Evolutionary conservation across 2,113 vertebrate species (phyloP).

Genomic region (Hylia prasina): DNA sequence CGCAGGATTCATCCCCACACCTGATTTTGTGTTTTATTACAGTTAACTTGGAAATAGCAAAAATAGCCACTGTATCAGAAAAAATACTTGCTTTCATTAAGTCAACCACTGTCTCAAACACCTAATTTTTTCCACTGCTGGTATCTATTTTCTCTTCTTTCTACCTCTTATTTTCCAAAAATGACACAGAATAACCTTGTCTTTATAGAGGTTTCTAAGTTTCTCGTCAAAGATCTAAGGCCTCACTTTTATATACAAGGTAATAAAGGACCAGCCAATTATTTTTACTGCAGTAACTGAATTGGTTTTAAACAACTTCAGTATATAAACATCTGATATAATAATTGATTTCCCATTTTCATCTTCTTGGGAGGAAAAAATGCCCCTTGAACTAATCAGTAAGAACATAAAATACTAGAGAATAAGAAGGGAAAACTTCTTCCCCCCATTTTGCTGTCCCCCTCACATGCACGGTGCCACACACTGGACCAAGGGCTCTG

Average conservation of each 20-base stretch:
- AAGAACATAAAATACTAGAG: not conserved
- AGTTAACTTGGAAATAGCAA: not conserved
- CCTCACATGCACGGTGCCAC: not conserved
- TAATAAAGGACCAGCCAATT: not conserved
- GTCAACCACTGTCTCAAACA: not conserved
- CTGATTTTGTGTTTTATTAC: not conserved
- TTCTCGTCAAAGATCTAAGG: not conserved
- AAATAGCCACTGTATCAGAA: not conserved
- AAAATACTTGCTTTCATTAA: not conserved
- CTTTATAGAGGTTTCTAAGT: not conserved
- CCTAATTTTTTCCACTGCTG: not conserved
- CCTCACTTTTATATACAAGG: not conserved
- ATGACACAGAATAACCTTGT: not conserved
- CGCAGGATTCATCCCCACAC: fast-evolving
- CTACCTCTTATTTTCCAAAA: not conserved
- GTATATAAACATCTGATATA: not conserved
- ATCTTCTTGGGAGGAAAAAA: not conserved
- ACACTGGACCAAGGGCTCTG: not conserved
- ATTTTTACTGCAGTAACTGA: not conserved
- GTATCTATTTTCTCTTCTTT: not conserved
- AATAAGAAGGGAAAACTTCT: not conserved
- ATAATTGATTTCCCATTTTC: not conserved
- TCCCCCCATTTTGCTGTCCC: not conserved
- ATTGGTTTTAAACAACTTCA: not conserved
- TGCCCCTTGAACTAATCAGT: not conserved